Conservation (phyloP, 2,797 vertebrate genomes). For the Crocodylus rhombifer region DNA sequence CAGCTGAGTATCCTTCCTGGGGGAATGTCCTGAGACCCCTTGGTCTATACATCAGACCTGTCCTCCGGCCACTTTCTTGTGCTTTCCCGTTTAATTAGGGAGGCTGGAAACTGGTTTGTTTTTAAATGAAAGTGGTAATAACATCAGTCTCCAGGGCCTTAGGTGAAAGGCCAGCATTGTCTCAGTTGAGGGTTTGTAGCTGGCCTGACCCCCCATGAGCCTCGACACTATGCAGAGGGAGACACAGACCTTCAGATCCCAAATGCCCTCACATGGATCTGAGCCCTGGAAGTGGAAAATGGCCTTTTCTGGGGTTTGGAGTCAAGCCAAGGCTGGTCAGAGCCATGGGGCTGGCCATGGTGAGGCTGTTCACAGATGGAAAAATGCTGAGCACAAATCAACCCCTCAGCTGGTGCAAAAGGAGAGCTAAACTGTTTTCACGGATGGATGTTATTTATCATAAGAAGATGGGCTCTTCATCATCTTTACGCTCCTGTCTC, state of each 20-base stretch:
- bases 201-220: background rate
- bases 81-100: background rate
- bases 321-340: background rate
- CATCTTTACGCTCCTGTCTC: background rate
- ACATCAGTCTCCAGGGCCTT: background rate
- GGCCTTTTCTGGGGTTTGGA: background rate
- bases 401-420: background rate
- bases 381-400: background rate
- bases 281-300: background rate
- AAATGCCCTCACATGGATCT: background rate
- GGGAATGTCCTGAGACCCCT: too few relatives aligned
- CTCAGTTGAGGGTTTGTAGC: background rate
- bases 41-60: too few relatives aligned
- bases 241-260: background rate
- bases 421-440: background rate
- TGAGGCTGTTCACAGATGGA: background rate
- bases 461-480: background rate
- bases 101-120: background rate
- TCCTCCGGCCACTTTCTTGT: background rate
- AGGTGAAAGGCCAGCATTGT: background rate
- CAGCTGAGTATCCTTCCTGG: too few relatives aligned
- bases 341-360: too few relatives aligned
- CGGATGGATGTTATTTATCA: accelerated
- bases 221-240: background rate
- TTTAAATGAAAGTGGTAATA: background rate